These are phyloP conservation scores for Bergia sp. DNA, from an alignment of 92 coral and sea anemone genomes.

Conservation along the genomic window DNA sequence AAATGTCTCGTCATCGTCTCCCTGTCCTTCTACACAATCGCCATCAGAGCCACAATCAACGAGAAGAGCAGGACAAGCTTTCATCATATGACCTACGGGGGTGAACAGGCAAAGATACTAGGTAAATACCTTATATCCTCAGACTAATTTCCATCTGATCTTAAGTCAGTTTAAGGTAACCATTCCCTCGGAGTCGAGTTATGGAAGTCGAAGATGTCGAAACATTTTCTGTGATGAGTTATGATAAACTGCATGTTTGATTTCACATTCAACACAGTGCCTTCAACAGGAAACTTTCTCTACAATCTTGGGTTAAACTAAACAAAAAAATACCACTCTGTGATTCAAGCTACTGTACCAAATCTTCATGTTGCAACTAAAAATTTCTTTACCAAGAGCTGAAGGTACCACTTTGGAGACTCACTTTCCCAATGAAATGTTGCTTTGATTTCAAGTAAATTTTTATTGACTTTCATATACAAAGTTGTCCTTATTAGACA, in stretches of 20 bases:
- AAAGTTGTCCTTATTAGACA: too few species aligned
- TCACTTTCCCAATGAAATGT: too few species aligned
- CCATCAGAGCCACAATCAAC: conserved; percentile 74
- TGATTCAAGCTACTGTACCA: too few species aligned
- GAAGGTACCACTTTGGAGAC: too few species aligned
- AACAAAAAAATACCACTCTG: not conserved
- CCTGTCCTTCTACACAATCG: conserved; percentile 81
- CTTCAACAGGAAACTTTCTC: not conserved
- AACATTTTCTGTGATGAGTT: conserved; percentile 47
- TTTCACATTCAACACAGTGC: not conserved
- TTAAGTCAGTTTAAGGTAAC: not conserved
- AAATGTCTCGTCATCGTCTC: conserved; percentile 95
- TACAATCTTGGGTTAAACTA: not conserved
- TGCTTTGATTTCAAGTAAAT: too few species aligned
- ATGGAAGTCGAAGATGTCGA: not conserved
- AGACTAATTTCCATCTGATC: not conserved
- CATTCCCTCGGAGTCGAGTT: too few species aligned
- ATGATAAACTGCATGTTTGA: not conserved
- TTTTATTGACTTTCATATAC: too few species aligned
- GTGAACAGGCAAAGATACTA: not conserved
- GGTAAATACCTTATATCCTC: not conserved
- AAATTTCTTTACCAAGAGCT: too few species aligned
- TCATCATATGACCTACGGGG: conserved; percentile 63
- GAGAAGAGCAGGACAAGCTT: conserved; percentile 57
- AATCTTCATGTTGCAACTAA: too few species aligned